These are phyloP conservation scores for Hylia prasina DNA, from an alignment of 2,113 vertebrate genomes.

Conservation along the genomic window DNA sequence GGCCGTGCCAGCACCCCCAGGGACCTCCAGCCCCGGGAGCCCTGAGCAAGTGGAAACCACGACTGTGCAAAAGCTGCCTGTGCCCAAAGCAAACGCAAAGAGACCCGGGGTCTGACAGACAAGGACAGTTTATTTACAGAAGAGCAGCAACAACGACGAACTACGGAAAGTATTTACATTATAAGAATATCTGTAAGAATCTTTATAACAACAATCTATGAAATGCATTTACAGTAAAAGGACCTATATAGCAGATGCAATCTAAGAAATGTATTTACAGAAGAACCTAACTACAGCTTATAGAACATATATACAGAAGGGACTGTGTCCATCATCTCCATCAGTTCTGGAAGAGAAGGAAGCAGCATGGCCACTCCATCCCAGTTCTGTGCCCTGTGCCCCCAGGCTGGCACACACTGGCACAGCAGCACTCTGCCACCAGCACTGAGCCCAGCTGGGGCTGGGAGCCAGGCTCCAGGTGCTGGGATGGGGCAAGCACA, in stretches of 20 bases:
- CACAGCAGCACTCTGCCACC: no score
- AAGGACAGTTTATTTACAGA: not conserved
- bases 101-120: not conserved
- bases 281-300: not conserved
- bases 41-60: not conserved
- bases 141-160: fast-evolving
- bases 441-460: no score
- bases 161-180: not conserved
- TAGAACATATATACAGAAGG: no score
- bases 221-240: not conserved
- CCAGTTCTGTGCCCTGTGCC: no score
- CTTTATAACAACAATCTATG: not conserved
- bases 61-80: not conserved
- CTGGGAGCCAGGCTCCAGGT: no score
- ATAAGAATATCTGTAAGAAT: not conserved
- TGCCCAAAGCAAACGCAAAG: not conserved
- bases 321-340: not conserved
- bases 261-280: not conserved
- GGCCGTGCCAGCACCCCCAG: not conserved
- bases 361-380: no score
- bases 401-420: no score
- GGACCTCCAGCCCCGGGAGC: not conserved
- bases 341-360: not conserved
- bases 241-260: not conserved
- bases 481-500: not conserved